Evolutionary conservation across 2,797 vertebrate genomes (phyloP).

Genomic region (Falco novaeseelandiae): DNA sequence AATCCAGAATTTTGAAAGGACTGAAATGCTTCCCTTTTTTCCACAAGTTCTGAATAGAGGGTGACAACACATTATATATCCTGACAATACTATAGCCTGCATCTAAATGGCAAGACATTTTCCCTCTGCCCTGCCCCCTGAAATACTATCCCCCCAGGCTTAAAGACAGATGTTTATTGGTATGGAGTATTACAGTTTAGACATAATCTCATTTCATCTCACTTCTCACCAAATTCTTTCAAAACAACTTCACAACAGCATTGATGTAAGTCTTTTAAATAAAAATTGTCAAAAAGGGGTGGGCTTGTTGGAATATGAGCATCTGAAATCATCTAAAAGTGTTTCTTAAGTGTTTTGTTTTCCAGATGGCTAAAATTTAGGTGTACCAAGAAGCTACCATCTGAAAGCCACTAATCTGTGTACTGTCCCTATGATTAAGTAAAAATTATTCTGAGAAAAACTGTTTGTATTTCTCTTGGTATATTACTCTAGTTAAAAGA

Average conservation of each 20-base stretch:
- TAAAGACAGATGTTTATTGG: neutral
- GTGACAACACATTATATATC: neutral
- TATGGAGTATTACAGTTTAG: neutral
- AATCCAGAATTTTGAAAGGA: neutral
- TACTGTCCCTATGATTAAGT: neutral
- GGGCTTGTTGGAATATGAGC: neutral
- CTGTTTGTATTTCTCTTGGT: neutral
- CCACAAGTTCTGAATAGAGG: neutral
- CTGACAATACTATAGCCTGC: neutral
- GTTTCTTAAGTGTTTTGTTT: neutral
- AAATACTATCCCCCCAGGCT: neutral
- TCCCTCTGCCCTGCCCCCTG: neutral
- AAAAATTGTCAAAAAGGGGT: neutral
- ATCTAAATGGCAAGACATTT: neutral
- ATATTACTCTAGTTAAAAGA: neutral
- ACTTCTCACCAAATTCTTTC: neutral
- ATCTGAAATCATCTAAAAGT: neutral
- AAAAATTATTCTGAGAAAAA: neutral
- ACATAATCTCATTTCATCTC: neutral
- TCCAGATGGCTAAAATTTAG: neutral
- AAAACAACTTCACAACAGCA: neutral
- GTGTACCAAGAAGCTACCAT: neutral
- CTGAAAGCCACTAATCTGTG: neutral
- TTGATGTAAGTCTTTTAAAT: neutral
- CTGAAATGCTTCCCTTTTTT: neutral